These are phyloP conservation scores for Barnardius zonarius DNA, from an alignment of 2,113 vertebrate species.

Conservation along the genomic window DNA sequence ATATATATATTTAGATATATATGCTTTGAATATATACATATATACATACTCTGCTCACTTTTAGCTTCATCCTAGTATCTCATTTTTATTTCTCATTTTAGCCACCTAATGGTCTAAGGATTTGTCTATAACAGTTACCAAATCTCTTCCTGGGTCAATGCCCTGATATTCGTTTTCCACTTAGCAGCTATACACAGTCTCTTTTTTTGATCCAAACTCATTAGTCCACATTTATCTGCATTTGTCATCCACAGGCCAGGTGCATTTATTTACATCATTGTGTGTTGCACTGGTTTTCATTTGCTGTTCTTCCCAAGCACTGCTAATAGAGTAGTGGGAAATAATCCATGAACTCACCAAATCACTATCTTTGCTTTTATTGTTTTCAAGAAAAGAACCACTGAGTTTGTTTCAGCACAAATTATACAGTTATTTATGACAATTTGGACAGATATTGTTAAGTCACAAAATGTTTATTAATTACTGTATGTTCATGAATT, in stretches of 20 bases:
- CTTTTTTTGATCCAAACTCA: background rate
- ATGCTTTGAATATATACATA: background rate
- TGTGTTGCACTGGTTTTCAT: background rate
- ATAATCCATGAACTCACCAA: background rate
- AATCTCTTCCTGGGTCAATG: background rate
- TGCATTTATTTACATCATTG: background rate
- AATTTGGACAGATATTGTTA: background rate
- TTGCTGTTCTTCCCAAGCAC: background rate
- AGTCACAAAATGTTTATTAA: background rate
- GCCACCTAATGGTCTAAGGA: background rate
- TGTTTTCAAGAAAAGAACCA: background rate
- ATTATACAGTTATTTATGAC: background rate
- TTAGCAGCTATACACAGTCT: background rate
- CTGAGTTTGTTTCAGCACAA: background rate
- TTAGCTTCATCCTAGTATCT: background rate
- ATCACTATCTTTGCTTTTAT: background rate
- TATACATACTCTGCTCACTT: background rate
- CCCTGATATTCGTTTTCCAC: background rate
- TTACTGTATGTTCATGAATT: background rate
- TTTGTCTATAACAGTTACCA: background rate
- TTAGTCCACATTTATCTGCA: slow-evolving; percentile 11
- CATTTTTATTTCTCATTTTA: slow-evolving; percentile 14
- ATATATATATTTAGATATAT: background rate
- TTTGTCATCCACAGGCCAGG: background rate
- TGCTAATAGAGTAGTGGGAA: background rate